Base-by-base conservation (phyloP, 2,113 vertebrate genomes). In the Hippopotamus amphibius region DNA sequence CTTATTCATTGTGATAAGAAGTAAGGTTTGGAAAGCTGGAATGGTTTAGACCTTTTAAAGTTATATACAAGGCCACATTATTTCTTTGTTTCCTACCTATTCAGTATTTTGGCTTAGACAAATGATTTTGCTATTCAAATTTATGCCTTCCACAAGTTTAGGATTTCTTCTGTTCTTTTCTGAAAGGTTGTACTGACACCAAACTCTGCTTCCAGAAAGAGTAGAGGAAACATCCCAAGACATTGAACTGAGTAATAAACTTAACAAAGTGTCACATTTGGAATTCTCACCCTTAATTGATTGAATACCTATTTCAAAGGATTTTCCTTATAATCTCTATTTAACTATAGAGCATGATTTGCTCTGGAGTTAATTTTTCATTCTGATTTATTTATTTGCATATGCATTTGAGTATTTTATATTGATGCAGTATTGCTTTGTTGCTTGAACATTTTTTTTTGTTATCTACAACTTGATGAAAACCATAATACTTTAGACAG, bases 361-460 rank as follows among this genome's bases (percentile, higher is more conserved):
- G 10, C 66, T 79, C 41, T 90, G 33, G 41, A 61, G n/a, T 93
- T 68, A 66, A 71, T 87, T 93, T 86, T 96, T 46, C 17, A 59
- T 90, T 95, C 33, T 93, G 30, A 82, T 50, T 89, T 77, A 76
- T 69, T 96, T 89, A 84, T 93, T 93, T 96, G 41, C 22, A 19
- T 88, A 22, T 66, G 90, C 72, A 21, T 89, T 63, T 90, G 22
- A 72, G 33, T 91, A 80, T 88, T 76, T 93, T 89, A 7, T 83
- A 37, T 87, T 91, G 19, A 82, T 82, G 8, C n/a, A 12, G 1
- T 91, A 46, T 68, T 66, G 30, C 68, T 93, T 86, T 92, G 71
- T 90, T 93, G 11, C 19, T 91, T 95, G 55, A 95, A 81, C 12
- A 16, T 95, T 93, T 95, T 97, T 71, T 46, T 66, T 83, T 88